These are phyloP conservation scores for Actinostola sp. DNA, from an alignment of 92 coral and sea anemone genomes.

Conservation along the genomic window DNA sequence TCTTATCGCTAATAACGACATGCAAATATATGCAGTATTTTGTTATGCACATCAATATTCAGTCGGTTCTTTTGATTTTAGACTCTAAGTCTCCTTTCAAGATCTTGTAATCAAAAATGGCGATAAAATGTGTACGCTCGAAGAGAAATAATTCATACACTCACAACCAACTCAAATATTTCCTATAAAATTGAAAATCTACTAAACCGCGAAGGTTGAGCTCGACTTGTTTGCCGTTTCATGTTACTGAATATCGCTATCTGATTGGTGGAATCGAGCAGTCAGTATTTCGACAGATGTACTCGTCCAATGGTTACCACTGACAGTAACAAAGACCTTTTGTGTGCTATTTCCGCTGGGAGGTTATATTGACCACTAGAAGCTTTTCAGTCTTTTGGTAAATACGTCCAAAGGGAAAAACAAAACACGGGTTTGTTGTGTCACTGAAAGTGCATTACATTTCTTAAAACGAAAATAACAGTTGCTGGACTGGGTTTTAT, in stretches of 20 bases:
- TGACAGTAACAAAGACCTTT: constrained; percentile 48
- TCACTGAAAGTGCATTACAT: not conserved
- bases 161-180: not conserved
- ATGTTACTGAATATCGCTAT: constrained; percentile 14
- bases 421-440: not conserved
- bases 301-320: constrained; percentile 48
- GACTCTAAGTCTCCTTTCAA: constrained; percentile 22
- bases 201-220: constrained; percentile 32
- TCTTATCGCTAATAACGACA: constrained; percentile 8
- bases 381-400: constrained; percentile 10
- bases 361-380: constrained; percentile 25
- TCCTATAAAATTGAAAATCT: constrained; percentile 4
- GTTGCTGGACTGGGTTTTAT: not conserved
- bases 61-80: constrained; percentile 13
- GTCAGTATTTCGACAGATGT: constrained; percentile 63
- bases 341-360: constrained; percentile 44
- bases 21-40: constrained; percentile 18
- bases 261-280: constrained; percentile 44
- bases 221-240: constrained; percentile 46
- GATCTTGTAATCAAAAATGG: not conserved
- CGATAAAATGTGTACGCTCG: constrained; percentile 10
- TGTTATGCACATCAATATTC: constrained; percentile 13
- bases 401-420: not conserved
- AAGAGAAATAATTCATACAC: not conserved
- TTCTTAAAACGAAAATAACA: not conserved